A percentile compares a stretch with the other conserved stretches of the same genome.
These are phyloP conservation scores for Nebria brevicollis DNA, from an alignment of 2,888 invertebrate species.

Conservation along the genomic window DNA sequence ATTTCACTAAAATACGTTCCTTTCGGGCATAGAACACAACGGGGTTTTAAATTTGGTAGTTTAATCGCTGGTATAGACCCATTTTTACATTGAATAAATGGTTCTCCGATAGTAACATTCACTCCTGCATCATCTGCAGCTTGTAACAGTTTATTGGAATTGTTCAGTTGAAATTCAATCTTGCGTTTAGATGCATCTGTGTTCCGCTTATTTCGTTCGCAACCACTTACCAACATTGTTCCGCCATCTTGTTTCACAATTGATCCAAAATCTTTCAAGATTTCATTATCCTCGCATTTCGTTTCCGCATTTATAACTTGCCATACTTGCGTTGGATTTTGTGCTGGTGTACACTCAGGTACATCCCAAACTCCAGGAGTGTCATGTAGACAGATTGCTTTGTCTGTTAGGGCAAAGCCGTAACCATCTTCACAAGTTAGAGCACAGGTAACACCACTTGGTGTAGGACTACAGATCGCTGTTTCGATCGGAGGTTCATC, in stretches of 20 bases:
- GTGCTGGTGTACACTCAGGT: slow-evolving; percentile 44
- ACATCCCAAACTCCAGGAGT: slow-evolving; percentile 37
- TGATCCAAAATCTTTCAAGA: slow-evolving; percentile 21
- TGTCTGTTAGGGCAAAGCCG: slow-evolving; percentile 64
- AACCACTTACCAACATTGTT: slow-evolving; percentile 22
- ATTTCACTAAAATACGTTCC: slow-evolving; percentile 72
- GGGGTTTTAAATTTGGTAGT: slow-evolving; percentile 13
- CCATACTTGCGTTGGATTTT: slow-evolving; percentile 33
- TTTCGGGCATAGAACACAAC: slow-evolving; percentile 69
- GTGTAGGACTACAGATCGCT: slow-evolving; percentile 51
- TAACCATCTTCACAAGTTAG: slow-evolving; percentile 71
- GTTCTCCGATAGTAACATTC: slow-evolving; percentile 28
- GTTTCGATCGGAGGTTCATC: slow-evolving; percentile 26
- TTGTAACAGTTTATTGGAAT: slow-evolving; percentile 34
- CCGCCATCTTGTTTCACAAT: slow-evolving; percentile 40
- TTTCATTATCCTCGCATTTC: slow-evolving; percentile 31
- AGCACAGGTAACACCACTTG: slow-evolving; percentile 62
- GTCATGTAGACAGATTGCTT: slow-evolving; percentile 33
- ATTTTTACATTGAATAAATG: slow-evolving; percentile 35
- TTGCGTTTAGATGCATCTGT: slow-evolving; percentile 21
- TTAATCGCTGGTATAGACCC: slow-evolving; percentile 35
- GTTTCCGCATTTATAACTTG: slow-evolving; percentile 33
- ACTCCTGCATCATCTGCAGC: slow-evolving; percentile 25
- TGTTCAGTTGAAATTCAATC: slow-evolving; percentile 29
- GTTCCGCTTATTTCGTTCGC: slow-evolving; percentile 27